Evolutionary conservation across 35 echinoderm and acorn worm genomes (phyloP), one percentile per base, ranked within the genome.

Genomic region (Acanthaster planci): DNA sequence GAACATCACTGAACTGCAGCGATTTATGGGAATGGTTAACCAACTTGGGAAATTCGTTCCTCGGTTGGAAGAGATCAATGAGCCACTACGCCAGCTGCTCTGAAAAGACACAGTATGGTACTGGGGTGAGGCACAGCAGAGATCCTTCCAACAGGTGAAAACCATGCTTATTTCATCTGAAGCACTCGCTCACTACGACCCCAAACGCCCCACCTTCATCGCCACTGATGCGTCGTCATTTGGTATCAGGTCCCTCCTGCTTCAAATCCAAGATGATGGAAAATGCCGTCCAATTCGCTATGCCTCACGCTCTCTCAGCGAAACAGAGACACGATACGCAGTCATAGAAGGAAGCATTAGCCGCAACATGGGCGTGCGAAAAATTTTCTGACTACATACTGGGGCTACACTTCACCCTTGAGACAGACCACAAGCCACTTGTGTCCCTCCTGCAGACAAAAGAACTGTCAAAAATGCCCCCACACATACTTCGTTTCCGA

Each of bases 321-420:
- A n/a, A n/a, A n/a, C n/a, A n/a, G n/a, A n/a, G n/a, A n/a, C n/a
- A n/a, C 60, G 91, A 40, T 93, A 93, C 67, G 80, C 80, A 77
- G 55, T 82, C 53, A 93, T 93, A 93, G 53, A 93, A 89, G 52
- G 86, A 93, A 53, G 84, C 78, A 1, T 79, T 92, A 56, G 84
- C 90, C 38, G 17, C 40, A 42, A 67, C 54, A 16, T 87, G 85
- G 85, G 90, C 77, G 2, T 83, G 85, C 58, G 84, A 92, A 37
- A 86, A 80, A 47, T 92, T 92, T 39, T 54, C 77, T 32, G 77
- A 87, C 8, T 78, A 83, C 51, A 14, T 92, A n/a, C n/a, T 60
- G 35, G 64, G 85, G 23, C 75, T 92, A 39, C 40, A 78, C 31
- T 82, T 87, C 51, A 55, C 47, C 50, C 23, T 87, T 1, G 85